These are phyloP conservation scores for Ips typographus DNA, from an alignment of 1,140 invertebrate species.

Conservation along the genomic window DNA sequence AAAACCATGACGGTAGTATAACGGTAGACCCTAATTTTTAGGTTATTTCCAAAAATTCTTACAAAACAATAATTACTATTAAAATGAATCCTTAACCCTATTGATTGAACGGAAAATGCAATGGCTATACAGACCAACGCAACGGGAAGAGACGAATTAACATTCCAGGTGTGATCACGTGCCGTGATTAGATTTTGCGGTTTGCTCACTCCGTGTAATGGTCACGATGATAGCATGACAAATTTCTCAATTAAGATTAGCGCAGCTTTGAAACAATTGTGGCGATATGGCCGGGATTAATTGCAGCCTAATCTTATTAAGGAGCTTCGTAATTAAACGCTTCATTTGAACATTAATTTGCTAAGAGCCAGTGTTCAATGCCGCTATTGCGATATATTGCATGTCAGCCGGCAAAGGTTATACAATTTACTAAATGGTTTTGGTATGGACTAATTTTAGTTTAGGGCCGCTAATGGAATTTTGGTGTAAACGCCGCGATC, in stretches of 20 bases:
- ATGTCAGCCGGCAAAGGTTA: conserved; percentile 32
- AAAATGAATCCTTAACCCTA: too few relatives aligned
- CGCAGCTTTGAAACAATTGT: conserved; percentile 27
- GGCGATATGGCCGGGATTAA: conserved; percentile 35
- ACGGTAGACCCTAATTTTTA: too few relatives aligned
- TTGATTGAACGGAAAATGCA: too few relatives aligned
- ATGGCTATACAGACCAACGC: too few relatives aligned
- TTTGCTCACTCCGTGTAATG: conserved; percentile 29
- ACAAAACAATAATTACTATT: too few relatives aligned
- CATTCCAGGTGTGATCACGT: conserved; percentile 31
- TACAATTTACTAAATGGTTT: conserved; percentile 30
- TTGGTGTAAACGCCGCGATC: conserved; percentile 3
- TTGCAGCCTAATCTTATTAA: conserved; percentile 41
- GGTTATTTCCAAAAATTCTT: too few relatives aligned
- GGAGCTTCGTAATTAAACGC: conserved; percentile 40
- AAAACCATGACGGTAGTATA: too few relatives aligned
- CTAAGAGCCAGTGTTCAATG: conserved; percentile 29
- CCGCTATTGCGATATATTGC: conserved; percentile 26
- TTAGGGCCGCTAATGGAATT: conserved; percentile 19
- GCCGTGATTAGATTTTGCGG: conserved; percentile 31
- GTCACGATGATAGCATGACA: conserved; percentile 37
- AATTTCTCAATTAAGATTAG: conserved; percentile 38
- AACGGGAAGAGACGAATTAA: conserved; percentile 4
- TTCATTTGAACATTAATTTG: conserved; percentile 42
- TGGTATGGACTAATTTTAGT: conserved; percentile 26